phyloP scores from a whole-genome alignment of 1,140 invertebrate genomes.

The Aphelenchoides fujianensis region DNA sequence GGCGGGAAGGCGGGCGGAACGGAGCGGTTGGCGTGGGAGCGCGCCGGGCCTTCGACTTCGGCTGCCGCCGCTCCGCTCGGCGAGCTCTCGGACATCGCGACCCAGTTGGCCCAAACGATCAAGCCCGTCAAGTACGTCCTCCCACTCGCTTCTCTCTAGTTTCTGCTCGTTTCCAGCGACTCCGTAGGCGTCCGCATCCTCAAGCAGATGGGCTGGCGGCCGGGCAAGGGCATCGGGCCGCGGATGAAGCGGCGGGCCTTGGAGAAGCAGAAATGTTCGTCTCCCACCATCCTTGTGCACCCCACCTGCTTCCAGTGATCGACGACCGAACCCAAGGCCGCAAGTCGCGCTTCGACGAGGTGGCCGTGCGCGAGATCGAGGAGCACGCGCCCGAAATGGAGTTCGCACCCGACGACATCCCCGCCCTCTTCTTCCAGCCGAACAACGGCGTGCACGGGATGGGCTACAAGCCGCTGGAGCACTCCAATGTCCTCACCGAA shows the following conservation, averaged over 20 bases:
- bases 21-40: constrained; percentile 53
- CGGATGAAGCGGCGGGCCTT: constrained; percentile 66
- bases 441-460: constrained; percentile 73
- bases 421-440: constrained; percentile 70
- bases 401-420: constrained; percentile 82
- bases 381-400: constrained; percentile 62
- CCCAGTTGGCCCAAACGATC: constrained; percentile 28
- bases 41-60: constrained; percentile 31
- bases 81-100: constrained; percentile 19
- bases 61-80: no score
- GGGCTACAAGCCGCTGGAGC: constrained; percentile 71
- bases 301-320: no score
- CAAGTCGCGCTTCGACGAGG: constrained; percentile 52
- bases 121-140: constrained; percentile 42
- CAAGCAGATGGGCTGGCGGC: constrained; percentile 79
- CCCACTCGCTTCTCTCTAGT: constrained; percentile 2
- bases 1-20: constrained; percentile 33
- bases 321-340: constrained; percentile 38
- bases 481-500: constrained; percentile 65
- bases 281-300: background rate
- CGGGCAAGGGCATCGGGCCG: constrained; percentile 84
- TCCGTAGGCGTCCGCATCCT: constrained; percentile 82
- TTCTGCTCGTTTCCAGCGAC: constrained; percentile 67
- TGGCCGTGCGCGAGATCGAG: constrained; percentile 66
- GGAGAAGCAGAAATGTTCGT: constrained; percentile 46